phyloP scores from a whole-genome alignment of 2,113 vertebrate genomes.

The Micronycteris hirsuta region DNA sequence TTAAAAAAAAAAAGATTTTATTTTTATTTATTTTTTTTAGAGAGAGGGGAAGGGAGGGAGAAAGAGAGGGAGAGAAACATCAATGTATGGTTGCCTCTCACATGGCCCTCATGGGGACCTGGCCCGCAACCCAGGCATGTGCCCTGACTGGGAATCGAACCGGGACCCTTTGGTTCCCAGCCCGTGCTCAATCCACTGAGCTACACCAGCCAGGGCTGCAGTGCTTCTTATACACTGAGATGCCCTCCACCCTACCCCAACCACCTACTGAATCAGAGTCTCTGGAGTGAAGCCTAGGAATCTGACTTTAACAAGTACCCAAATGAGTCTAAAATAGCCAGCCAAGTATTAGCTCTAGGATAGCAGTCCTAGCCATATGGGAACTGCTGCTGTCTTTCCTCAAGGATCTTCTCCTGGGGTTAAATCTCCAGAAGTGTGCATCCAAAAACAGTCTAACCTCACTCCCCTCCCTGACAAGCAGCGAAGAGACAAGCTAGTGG shows the following conservation, averaged over 20 bases:
- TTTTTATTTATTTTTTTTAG: too few species aligned
- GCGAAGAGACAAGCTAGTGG: not conserved
- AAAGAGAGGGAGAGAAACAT: too few species aligned
- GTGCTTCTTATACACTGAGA: not conserved
- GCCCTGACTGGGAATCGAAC: too few species aligned
- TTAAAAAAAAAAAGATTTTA: too few species aligned
- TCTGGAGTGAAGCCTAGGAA: not conserved
- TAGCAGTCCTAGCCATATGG: not conserved
- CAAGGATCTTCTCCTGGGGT: not conserved
- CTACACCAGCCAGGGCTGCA: too few species aligned
- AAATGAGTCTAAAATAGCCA: not conserved
- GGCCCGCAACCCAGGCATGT: too few species aligned
- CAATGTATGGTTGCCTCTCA: too few species aligned
- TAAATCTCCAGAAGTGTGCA: not conserved
- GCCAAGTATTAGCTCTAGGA: not conserved
- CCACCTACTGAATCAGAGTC: not conserved
- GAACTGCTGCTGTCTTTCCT: not conserved
- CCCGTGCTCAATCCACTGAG: too few species aligned
- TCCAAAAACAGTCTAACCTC: not conserved
- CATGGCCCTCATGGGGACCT: too few species aligned
- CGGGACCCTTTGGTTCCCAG: too few species aligned
- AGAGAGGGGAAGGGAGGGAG: too few species aligned
- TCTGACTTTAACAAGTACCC: not conserved
- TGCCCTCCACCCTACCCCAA: not conserved
- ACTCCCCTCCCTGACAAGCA: not conserved